Percentiles rank a stretch among this genome's conserved stretches.
Evolutionary conservation across 2,113 vertebrate genomes (phyloP).

Genomic region (Empidonax traillii): DNA sequence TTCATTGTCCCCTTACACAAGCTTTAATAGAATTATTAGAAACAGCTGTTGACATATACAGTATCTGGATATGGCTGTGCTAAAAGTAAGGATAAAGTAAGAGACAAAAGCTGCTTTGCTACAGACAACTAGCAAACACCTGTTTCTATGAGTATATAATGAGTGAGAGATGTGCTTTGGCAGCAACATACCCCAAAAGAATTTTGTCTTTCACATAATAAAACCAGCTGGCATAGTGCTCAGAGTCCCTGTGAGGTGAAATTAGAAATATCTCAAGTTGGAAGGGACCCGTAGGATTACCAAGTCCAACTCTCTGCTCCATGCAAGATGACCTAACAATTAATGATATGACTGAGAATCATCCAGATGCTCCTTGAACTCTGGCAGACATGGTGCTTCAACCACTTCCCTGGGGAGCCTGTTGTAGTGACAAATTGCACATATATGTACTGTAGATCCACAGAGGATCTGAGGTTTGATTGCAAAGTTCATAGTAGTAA

Average conservation of each 20-base stretch:
- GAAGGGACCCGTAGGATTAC: not conserved
- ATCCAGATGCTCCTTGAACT: not conserved
- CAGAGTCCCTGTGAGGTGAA: not conserved
- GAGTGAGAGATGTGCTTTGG: slow-evolving; percentile 24
- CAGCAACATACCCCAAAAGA: not conserved
- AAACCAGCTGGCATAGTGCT: slow-evolving; percentile 4
- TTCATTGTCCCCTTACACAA: not conserved
- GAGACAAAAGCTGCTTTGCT: slow-evolving; percentile 2
- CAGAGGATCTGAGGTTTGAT: not conserved
- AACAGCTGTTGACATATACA: slow-evolving; percentile 11
- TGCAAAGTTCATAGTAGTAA: not conserved
- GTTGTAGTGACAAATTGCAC: not conserved
- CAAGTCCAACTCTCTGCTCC: not conserved
- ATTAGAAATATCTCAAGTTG: not conserved
- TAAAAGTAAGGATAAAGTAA: not conserved
- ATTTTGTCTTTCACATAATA: not conserved
- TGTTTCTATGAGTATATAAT: not conserved
- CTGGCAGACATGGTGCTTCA: not conserved
- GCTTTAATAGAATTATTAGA: not conserved
- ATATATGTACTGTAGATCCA: not conserved
- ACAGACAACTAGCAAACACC: slow-evolving; percentile 1
- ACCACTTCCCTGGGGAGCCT: not conserved
- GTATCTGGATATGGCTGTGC: not conserved
- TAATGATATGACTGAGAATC: not conserved
- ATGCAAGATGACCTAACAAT: not conserved